Conservation (phyloP, 2,888 invertebrate genomes). For the Spatulosminthurus flaviceps region DNA sequence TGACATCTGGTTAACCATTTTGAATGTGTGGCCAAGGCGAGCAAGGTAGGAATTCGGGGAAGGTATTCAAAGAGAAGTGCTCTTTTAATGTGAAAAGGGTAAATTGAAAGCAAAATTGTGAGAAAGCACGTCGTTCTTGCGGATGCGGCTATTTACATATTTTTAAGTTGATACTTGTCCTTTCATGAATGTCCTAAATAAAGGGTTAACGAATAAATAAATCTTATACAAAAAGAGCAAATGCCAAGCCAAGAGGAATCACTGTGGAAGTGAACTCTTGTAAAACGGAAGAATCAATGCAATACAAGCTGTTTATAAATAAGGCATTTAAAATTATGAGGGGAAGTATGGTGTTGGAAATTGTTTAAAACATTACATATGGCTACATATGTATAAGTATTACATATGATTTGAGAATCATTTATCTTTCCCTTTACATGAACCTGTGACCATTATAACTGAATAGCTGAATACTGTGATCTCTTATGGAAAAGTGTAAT, state of each 20-base stretch:
- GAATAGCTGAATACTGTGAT: slow-evolving; percentile 18
- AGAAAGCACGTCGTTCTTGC: neutral
- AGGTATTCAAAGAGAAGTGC: no score
- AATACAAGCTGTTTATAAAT: neutral
- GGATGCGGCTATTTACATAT: neutral
- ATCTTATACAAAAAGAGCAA: neutral
- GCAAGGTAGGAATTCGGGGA: no score
- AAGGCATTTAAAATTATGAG: neutral
- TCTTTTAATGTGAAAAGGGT: neutral
- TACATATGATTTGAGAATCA: neutral
- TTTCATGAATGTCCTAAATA: neutral
- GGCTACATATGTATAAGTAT: no score
- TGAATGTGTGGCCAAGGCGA: no score
- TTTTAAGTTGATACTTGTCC: neutral
- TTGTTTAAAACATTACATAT: neutral
- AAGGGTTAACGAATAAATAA: neutral
- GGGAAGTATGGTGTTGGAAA: slow-evolving; percentile 11
- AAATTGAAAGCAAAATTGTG: neutral
- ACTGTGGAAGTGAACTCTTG: neutral
- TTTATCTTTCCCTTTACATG: slow-evolving; percentile 9
- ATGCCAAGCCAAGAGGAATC: neutral
- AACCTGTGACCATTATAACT: slow-evolving; percentile 1
- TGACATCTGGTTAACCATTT: no score
- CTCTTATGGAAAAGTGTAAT: neutral
- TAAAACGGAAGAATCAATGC: slow-evolving; percentile 2